phyloP scores from a whole-genome alignment of 2,797 vertebrate genomes.

The Poeciliopsis paucimaculata region DNA sequence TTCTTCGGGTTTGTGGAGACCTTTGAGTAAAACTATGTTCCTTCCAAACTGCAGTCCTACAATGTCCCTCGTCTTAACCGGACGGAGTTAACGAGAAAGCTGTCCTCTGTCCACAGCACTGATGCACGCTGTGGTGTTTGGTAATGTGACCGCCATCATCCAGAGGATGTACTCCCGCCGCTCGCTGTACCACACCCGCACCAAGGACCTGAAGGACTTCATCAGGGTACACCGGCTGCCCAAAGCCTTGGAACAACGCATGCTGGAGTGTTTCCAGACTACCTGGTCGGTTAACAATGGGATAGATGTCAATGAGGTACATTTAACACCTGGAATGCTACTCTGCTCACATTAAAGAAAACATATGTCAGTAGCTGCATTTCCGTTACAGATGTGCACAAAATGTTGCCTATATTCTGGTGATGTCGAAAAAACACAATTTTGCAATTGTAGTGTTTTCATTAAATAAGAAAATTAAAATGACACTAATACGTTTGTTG shows the following conservation, averaged over 20 bases:
- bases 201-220: conserved; percentile 80
- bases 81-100: neutral
- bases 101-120: conserved; percentile 52
- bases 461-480: no score
- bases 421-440: no score
- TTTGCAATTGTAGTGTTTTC: no score
- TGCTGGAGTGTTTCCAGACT: conserved; percentile 98
- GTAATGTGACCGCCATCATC: conserved; percentile 83
- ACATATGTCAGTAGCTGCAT: neutral
- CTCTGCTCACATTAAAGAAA: neutral
- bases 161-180: conserved; percentile 78
- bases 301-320: conserved; percentile 84
- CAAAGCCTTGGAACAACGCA: conserved; percentile 87
- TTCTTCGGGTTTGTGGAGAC: neutral
- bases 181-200: conserved; percentile 78
- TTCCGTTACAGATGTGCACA: no score
- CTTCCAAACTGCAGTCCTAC: neutral
- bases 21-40: neutral
- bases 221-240: conserved; percentile 76
- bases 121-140: conserved; percentile 78
- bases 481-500: no score
- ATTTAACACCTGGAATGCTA: neutral
- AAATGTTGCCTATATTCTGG: no score
- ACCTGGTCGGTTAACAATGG: conserved; percentile 97
- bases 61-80: neutral